A percentile compares a stretch with the other conserved stretches of the same genome.
Evolutionary conservation across 1,140 invertebrate species (phyloP).

Genomic region (Heliothis subflexa): DNA sequence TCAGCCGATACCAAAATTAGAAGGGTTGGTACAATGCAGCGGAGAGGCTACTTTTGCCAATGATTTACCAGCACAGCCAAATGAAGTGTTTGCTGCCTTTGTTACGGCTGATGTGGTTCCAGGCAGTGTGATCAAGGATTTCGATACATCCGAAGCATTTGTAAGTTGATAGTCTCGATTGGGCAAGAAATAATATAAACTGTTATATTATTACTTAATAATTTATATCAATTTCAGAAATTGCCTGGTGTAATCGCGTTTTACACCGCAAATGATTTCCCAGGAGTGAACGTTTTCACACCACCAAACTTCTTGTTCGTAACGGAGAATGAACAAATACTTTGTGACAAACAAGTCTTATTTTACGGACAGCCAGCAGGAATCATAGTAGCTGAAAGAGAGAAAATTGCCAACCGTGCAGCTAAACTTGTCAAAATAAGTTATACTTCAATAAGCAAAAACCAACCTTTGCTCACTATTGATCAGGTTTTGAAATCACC

Average conservation of each 20-base stretch:
- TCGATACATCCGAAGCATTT: conserved; percentile 88
- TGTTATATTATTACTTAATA: background rate
- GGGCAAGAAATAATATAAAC: background rate
- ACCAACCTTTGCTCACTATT: conserved; percentile 72
- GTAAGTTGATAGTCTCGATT: conserved; percentile 76
- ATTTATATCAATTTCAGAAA: conserved; percentile 69
- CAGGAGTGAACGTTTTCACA: conserved; percentile 88
- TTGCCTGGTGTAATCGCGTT: conserved; percentile 90
- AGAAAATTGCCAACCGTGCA: conserved; percentile 88
- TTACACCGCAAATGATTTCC: conserved; percentile 90
- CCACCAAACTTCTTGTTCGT: conserved; percentile 64
- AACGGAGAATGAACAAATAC: conserved; percentile 85
- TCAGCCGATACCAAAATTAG: conserved; percentile 91
- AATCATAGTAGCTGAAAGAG: conserved; percentile 89
- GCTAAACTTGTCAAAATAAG: conserved; percentile 89
- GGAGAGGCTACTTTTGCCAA: conserved; percentile 90
- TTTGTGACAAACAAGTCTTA: conserved; percentile 84
- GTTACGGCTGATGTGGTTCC: conserved; percentile 82
- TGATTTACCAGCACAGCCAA: conserved; percentile 87
- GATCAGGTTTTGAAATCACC: conserved; percentile 73
- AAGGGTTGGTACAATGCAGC: conserved; percentile 89
- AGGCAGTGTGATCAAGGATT: conserved; percentile 82
- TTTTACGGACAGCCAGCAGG: conserved; percentile 92
- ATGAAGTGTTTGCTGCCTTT: conserved; percentile 89
- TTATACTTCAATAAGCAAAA: conserved; percentile 81